Conservation (phyloP, 2,113 vertebrate genomes). For the Macaca fascicularis region T2T-MFA8v1.1 NC_088384.1:26125001-26125500, state of each 20-base stretch:
- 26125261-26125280: not conserved
- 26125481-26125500: not conserved
- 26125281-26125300: not conserved
- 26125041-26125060: too few relatives aligned
- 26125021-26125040: not conserved
- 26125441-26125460: not conserved
- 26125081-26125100: not conserved
- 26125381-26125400: not conserved
- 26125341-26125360: too few relatives aligned
- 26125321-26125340: not conserved
- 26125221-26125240: too few relatives aligned
- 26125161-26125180: not conserved
- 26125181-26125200: not conserved
- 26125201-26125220: accelerated
- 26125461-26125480: not conserved
- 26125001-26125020: too few relatives aligned
- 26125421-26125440: not conserved
- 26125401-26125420: not conserved
- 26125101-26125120: not conserved
- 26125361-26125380: not conserved
- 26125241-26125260: not conserved
- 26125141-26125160: not conserved
- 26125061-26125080: not conserved
- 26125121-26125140: not conserved
- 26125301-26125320: not conserved